These are phyloP conservation scores for Botia kubotai DNA, from an alignment of 2,797 vertebrate genomes.

Conservation along the genomic window DNA sequence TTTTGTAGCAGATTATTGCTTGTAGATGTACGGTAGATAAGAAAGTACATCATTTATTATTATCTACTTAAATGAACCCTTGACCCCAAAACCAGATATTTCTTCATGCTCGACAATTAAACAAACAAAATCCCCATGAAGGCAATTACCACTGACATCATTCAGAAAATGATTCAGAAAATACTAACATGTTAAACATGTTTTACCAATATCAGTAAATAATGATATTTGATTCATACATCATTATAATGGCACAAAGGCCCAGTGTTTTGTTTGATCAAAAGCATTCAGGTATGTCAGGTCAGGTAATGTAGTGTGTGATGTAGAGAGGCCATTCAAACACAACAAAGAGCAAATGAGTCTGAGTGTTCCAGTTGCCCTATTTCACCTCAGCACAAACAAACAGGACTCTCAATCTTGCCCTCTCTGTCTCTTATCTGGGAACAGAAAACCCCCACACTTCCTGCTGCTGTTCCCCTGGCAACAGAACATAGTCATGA, in stretches of 20 bases:
- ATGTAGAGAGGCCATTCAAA: conserved; percentile 7
- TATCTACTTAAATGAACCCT: too few relatives aligned
- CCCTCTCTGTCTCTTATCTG: not conserved
- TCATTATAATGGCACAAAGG: conserved; percentile 1
- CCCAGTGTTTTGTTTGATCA: not conserved
- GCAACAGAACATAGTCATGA: conserved; percentile 50
- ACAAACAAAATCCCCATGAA: too few relatives aligned
- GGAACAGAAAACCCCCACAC: conserved; percentile 44
- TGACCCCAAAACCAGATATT: too few relatives aligned
- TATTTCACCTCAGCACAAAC: conserved; percentile 27
- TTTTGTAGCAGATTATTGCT: not conserved
- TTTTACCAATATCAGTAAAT: not conserved
- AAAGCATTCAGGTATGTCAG: not conserved
- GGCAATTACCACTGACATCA: too few relatives aligned
- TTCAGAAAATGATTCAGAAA: too few relatives aligned
- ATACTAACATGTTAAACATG: too few relatives aligned
- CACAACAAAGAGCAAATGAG: not conserved
- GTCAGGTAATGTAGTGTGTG: conserved; percentile 18
- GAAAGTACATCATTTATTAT: not conserved
- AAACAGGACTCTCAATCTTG: not conserved
- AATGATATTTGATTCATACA: not conserved
- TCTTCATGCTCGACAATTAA: too few relatives aligned
- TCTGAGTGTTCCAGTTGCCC: conserved; percentile 8
- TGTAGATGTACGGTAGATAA: not conserved
- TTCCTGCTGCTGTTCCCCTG: conserved; percentile 52